A percentile compares a stretch with the other conserved stretches of the same genome.
Evolutionary conservation across 2,113 vertebrate genomes (phyloP).

Genomic region (Dinomys branickii): DNA sequence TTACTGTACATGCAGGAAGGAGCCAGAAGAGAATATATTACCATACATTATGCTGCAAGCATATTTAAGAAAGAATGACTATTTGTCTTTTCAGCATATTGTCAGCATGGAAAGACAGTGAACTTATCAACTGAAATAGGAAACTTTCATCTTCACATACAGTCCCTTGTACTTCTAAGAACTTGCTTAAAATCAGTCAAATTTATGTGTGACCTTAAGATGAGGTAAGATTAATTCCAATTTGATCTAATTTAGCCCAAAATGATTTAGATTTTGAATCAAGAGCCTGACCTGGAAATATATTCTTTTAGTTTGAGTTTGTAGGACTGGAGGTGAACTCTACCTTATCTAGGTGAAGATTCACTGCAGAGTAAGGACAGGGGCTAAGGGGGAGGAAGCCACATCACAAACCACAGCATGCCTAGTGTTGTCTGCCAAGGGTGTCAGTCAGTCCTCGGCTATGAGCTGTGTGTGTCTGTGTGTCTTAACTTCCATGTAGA

Average conservation of each 20-base stretch:
- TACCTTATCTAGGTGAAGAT: neutral
- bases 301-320: neutral
- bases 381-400: too few species aligned
- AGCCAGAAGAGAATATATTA: neutral
- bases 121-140: neutral
- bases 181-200: conserved; percentile 11
- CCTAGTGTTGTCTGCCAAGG: neutral
- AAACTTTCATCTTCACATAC: neutral
- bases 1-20: neutral
- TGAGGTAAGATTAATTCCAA: neutral
- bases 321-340: neutral
- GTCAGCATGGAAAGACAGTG: neutral
- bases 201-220: neutral
- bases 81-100: neutral
- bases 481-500: neutral
- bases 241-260: conserved; percentile 6
- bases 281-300: neutral
- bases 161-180: neutral
- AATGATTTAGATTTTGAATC: conserved; percentile 19
- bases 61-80: neutral
- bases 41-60: accelerated
- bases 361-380: neutral
- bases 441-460: neutral
- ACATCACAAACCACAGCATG: too few species aligned
- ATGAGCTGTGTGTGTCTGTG: neutral